Percentiles rank a stretch among this genome's conserved stretches.
Evolutionary conservation across 2,797 vertebrate genomes (phyloP).

Genomic region (Melanitta fusca): DNA sequence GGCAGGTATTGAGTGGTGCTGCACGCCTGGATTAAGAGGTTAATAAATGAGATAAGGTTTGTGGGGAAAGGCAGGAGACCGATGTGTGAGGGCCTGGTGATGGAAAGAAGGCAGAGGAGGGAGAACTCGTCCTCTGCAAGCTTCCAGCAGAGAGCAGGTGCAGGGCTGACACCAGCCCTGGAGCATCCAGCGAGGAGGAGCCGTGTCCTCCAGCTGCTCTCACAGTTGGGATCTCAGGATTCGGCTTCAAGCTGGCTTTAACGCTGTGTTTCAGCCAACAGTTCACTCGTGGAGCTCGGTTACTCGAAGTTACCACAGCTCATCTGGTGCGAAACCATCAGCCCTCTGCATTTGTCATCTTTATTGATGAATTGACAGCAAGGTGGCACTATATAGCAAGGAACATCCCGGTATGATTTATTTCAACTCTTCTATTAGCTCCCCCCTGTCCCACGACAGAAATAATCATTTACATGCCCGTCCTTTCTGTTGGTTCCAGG

Average conservation of each 20-base stretch:
- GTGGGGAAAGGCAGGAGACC: background rate
- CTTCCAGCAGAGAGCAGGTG: background rate
- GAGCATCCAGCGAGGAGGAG: background rate
- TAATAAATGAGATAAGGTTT: background rate
- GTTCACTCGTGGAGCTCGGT: fast-evolving
- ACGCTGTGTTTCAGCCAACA: fast-evolving
- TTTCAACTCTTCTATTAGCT: background rate
- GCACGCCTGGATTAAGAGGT: background rate
- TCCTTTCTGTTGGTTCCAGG: background rate
- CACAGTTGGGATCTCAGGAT: background rate
- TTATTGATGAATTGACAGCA: conserved; percentile 50
- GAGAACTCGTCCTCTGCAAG: background rate
- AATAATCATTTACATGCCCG: background rate
- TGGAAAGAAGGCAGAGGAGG: background rate
- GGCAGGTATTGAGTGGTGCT: fast-evolving
- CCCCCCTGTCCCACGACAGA: fast-evolving
- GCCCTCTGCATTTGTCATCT: background rate
- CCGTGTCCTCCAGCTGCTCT: fast-evolving
- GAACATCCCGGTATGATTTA: background rate
- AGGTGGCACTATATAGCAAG: conserved; percentile 66
- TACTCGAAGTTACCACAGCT: fast-evolving
- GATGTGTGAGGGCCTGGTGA: background rate
- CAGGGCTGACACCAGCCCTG: fast-evolving
- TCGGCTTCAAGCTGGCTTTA: background rate
- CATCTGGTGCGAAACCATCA: fast-evolving